phyloP scores from a whole-genome alignment of 1,140 invertebrate species.

The Cyclina sinensis region DNA sequence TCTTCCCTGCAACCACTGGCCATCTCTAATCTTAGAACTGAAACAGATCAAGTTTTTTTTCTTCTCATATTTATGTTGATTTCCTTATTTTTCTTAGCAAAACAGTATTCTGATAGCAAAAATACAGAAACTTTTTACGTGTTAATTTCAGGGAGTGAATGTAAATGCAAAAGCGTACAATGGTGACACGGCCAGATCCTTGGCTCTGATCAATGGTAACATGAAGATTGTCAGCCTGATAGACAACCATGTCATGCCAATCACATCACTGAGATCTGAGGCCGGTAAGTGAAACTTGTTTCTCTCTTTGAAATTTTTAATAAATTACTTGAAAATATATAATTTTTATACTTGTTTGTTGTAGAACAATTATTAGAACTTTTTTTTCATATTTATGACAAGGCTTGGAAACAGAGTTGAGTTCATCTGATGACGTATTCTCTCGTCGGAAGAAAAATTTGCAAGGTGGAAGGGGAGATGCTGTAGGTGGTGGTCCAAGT shows the following conservation, averaged over 20 bases:
- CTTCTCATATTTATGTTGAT: no score
- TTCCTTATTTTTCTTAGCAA: no score
- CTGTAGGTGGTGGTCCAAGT: slow-evolving; percentile 75
- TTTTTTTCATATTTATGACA: neutral
- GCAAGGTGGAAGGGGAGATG: slow-evolving; percentile 58
- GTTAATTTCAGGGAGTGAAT: slow-evolving; percentile 82
- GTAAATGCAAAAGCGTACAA: slow-evolving; percentile 82
- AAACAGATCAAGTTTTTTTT: no score
- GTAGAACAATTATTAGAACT: neutral
- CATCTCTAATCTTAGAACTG: no score
- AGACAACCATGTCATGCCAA: slow-evolving; percentile 81
- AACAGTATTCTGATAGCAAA: no score
- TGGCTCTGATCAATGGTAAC: slow-evolving; percentile 84
- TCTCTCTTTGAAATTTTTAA: no score
- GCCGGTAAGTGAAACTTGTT: slow-evolving; percentile 74
- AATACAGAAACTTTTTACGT: no score
- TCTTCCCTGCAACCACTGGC: no score
- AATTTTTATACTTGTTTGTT: neutral
- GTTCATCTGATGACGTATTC: slow-evolving; percentile 81
- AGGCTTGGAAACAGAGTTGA: slow-evolving; percentile 72
- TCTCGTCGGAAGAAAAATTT: slow-evolving; percentile 66
- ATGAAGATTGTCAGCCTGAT: slow-evolving; percentile 85
- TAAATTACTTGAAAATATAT: neutral
- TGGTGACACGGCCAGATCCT: slow-evolving; percentile 83
- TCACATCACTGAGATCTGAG: slow-evolving; percentile 77